A percentile compares a stretch with the other conserved stretches of the same genome.
phyloP scores from a whole-genome alignment of 2,797 vertebrate species.

The Pterois miles region DNA sequence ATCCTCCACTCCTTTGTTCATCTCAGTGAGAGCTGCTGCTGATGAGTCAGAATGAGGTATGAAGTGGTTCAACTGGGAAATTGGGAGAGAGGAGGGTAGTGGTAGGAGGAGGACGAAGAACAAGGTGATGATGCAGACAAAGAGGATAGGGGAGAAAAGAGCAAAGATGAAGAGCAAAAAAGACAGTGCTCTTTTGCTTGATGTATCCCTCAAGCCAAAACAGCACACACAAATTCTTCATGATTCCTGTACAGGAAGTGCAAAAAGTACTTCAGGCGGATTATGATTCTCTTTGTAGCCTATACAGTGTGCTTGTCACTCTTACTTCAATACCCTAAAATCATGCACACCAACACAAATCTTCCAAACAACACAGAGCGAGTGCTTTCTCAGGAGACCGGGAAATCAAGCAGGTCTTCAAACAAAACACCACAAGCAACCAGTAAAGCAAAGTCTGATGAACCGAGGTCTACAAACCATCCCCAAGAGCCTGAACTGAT shows the following conservation, averaged over 20 bases:
- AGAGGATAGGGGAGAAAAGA: slow-evolving; percentile 25
- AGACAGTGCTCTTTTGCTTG: neutral
- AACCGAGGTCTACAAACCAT: slow-evolving; percentile 31
- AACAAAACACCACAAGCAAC: slow-evolving; percentile 48
- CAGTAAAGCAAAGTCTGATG: slow-evolving; percentile 33
- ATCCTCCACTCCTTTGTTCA: slow-evolving; percentile 53
- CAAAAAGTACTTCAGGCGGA: slow-evolving; percentile 9
- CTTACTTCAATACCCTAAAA: slow-evolving; percentile 16
- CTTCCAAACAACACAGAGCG: neutral
- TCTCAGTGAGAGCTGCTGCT: slow-evolving; percentile 43
- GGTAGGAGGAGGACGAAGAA: slow-evolving; percentile 43
- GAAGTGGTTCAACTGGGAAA: slow-evolving; percentile 60
- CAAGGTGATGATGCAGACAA: slow-evolving; percentile 36
- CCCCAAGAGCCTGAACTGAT: slow-evolving; percentile 32
- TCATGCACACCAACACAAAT: slow-evolving; percentile 6
- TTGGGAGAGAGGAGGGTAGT: slow-evolving; percentile 17
- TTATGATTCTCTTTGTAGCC: slow-evolving; percentile 39
- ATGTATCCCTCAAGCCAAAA: neutral
- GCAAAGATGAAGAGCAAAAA: slow-evolving; percentile 35
- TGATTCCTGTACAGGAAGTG: slow-evolving; percentile 3
- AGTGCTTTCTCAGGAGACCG: slow-evolving; percentile 18
- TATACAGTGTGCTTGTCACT: slow-evolving; percentile 31
- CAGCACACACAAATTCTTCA: neutral
- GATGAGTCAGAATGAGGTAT: slow-evolving; percentile 62
- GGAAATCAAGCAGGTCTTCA: slow-evolving; percentile 47